Evolutionary conservation across 2,888 invertebrate species (phyloP), one percentile per base, ranked within the genome.

Genomic region (Trachelus troglodyta): DNA sequence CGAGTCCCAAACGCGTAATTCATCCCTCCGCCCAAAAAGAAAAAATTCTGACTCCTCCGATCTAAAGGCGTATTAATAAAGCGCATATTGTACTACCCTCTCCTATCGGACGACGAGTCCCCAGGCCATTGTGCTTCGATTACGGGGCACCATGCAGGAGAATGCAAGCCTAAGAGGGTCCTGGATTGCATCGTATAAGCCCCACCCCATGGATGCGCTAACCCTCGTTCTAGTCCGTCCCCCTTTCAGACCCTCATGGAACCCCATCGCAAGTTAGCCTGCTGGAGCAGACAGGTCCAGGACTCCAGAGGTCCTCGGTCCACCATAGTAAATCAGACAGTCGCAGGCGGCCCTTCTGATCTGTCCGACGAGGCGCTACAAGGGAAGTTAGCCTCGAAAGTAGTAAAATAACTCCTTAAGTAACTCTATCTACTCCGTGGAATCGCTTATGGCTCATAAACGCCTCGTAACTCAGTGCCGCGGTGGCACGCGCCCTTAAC

Each of bases 401-500:
- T 88, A 84, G 88, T 86, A 88, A 87, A 88, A 88, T 87, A 89
- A 88, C 86, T 89, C 80, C 85, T 86, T 87, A 85, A 89, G 87
- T 89, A 87, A 88, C 89, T 89, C 87, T 89, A 87, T 90, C 90
- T 89, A 85, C 84, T 85, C 86, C 84, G 83, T 87, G 86, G 87
- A 88, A 90, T 90, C 89, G 89, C 90, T 90, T 88, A 90, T 90
- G 89, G 89, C 88, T 90, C 90, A 91, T 91, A 90, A 91, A 91
- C 89, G 90, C 89, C 90, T 91, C 90, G 89, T 91, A 90, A 90
- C 87, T 91, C 89, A 89, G 84, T 84, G 56, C 56, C 9, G 82
- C 83, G 81, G 83, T 82, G 88, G 88, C 90, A 90, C 89, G 89
- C 88, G 89, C 88, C 87, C 85, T 85, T 84, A 86, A 82, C 33